Evolutionary conservation across 2,797 vertebrate genomes (phyloP).

Genomic region (Dromococcyx pavoninus): DNA sequence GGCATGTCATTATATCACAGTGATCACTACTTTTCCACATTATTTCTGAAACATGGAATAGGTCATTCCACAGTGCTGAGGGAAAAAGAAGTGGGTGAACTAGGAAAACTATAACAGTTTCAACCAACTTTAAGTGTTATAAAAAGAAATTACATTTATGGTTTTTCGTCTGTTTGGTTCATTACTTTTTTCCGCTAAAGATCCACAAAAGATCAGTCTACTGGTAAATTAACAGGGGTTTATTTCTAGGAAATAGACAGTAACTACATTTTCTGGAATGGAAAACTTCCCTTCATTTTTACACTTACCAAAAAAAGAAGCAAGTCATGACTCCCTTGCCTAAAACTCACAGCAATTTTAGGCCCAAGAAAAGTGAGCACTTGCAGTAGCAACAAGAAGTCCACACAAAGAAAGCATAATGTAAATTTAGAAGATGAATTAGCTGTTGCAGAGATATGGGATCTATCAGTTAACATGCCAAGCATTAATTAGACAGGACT

Average conservation of each 20-base stretch:
- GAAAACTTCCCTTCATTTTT: background rate
- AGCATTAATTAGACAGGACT: background rate
- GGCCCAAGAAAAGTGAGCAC: rapidly evolving
- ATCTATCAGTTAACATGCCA: background rate
- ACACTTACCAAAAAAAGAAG: background rate
- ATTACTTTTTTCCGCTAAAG: background rate
- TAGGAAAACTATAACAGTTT: background rate
- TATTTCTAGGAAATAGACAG: background rate
- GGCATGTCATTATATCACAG: too few species aligned
- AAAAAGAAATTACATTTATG: background rate
- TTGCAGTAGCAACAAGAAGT: background rate
- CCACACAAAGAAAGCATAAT: background rate
- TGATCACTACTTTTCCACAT: background rate
- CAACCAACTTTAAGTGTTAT: background rate
- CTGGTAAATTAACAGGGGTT: background rate
- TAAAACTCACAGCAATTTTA: background rate
- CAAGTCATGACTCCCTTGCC: background rate
- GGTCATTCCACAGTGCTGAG: background rate
- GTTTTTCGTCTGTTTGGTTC: background rate
- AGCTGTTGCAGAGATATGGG: background rate
- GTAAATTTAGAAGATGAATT: background rate
- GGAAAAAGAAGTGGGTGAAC: background rate
- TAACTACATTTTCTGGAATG: background rate
- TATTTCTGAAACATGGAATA: background rate
- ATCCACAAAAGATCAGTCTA: rapidly evolving